These are phyloP conservation scores for Gracilinanus agilis DNA, from an alignment of 2,113 vertebrate genomes.

Conservation along the genomic window DNA sequence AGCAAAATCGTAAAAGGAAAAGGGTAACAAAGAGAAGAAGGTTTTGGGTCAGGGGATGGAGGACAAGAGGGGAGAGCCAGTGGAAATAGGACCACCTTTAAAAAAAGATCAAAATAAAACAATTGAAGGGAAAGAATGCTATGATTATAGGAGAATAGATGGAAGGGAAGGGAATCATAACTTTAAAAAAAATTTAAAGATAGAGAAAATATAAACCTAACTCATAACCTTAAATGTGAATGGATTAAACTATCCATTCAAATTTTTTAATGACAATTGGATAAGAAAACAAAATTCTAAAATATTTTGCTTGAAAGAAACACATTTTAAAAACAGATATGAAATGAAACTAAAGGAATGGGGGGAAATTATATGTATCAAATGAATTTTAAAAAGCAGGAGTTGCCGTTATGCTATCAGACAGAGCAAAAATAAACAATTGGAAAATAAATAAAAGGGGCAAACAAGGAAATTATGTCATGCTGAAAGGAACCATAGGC, in stretches of 20 bases:
- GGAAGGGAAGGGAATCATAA: neutral
- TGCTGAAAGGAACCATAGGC: neutral
- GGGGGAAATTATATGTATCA: neutral
- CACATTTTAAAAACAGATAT: neutral
- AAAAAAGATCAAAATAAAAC: neutral
- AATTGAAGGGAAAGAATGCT: neutral
- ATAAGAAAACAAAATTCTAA: neutral
- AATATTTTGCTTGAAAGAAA: neutral
- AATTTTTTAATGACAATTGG: neutral
- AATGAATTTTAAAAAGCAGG: neutral
- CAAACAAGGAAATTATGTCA: neutral
- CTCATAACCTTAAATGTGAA: neutral
- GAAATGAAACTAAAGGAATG: neutral
- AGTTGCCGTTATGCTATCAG: neutral
- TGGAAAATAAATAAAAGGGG: neutral
- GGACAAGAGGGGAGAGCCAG: neutral
- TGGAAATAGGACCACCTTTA: neutral
- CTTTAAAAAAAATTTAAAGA: neutral
- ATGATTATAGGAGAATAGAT: neutral
- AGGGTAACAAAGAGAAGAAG: neutral
- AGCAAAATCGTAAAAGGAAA: neutral
- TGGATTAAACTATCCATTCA: neutral
- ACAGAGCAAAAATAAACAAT: neutral
- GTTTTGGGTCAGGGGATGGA: neutral
- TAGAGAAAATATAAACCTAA: neutral